Base-by-base conservation (phyloP, 1,140 invertebrate species). In the Trissolcus basalis region DNA sequence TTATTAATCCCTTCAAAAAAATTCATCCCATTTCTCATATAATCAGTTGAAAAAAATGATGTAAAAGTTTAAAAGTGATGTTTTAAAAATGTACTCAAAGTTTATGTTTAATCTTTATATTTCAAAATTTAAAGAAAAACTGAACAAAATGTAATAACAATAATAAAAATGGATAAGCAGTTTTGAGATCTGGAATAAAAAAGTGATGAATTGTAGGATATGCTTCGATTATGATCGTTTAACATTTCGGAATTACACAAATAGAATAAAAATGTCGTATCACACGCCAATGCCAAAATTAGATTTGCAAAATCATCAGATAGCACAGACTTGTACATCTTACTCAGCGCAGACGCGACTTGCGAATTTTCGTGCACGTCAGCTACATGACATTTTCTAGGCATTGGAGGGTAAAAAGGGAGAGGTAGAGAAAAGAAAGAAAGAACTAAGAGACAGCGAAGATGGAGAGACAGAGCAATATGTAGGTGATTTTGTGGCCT, bases 361-460 rank as follows among this genome's bases (percentile, higher is more conserved):
- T 69, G 69, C 76, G 68, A 81, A 27, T 85, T 87, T 85, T 83
- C 77, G 87, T 72, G 14, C 32, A 72, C 74, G 80, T 80, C 79
- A 80, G 79, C 79, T 75, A 67, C 41, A 69, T 51, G 64, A 41
- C 68, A 58, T 59, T 78, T 74, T 74, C 61, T 44, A 69, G 65
- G 55, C 72, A 50, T 43, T 51, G 33, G 53, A 68, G 58, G 55
- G 51, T 55, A 47, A 51, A 58, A 63, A 68, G 41, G 50, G 54
- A 51, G 32, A 47, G n/a, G 48, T 36, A 27, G 36, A 33, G 60
- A 58, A 15, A 73, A 64, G 64, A 67, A 77, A 81, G 68, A 72
- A 61, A 61, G 15, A 60, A 68, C 68, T 67, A 77, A 77, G 72
- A 49, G 48, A 64, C 58, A 45, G 49, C 55, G 49, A 49, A 54